A percentile compares a stretch with the other conserved stretches of the same genome.
These are phyloP conservation scores for Okapia johnstoni DNA, from an alignment of 2,113 vertebrate genomes.

Conservation along the genomic window DNA sequence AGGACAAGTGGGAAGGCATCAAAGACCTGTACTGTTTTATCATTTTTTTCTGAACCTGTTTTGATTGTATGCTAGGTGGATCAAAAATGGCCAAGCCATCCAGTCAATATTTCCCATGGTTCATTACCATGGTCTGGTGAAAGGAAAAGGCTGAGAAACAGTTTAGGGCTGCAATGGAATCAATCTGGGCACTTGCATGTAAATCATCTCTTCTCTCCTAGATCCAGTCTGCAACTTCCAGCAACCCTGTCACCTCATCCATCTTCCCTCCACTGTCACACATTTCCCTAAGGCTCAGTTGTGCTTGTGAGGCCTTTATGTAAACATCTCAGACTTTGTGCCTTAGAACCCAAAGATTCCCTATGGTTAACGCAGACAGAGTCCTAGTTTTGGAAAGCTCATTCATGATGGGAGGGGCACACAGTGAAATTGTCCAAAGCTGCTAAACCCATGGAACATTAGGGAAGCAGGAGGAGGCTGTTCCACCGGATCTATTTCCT, in stretches of 20 bases:
- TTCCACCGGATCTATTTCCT: conserved; percentile 2
- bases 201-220: conserved; percentile 21
- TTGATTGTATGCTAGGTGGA: neutral
- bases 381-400: neutral
- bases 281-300: neutral
- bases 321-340: neutral
- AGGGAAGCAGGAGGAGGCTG: neutral
- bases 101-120: neutral
- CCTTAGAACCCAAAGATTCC: neutral
- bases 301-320: neutral
- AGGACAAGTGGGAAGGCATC: neutral
- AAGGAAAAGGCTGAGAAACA: neutral
- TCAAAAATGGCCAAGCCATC: neutral
- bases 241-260: neutral
- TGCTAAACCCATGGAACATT: neutral
- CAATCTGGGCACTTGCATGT: neutral
- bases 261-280: neutral
- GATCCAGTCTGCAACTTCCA: neutral
- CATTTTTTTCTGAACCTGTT: neutral
- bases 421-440: neutral
- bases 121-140: neutral
- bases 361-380: neutral
- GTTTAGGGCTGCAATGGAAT: neutral
- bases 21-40: neutral
- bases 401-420: neutral